These are phyloP conservation scores for Drosophila littoralis DNA, from an alignment of 1,140 invertebrate species.

Conservation along the genomic window DNA sequence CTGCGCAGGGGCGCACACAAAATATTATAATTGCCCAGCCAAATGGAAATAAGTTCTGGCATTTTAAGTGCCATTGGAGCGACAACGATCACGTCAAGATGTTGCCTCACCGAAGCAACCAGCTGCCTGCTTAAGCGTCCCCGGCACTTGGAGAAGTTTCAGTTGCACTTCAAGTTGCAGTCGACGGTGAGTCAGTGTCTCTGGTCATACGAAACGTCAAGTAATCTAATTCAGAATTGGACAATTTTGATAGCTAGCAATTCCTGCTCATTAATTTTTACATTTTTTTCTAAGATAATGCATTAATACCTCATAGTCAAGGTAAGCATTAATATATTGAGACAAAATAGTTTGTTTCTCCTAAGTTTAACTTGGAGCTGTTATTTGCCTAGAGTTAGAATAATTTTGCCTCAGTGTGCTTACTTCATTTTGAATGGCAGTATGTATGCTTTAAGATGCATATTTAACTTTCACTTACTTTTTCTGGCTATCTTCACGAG, in stretches of 20 bases:
- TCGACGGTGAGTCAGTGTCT: constrained; percentile 24
- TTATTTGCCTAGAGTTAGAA: too few species aligned
- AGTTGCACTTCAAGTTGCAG: neutral
- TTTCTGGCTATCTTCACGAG: neutral
- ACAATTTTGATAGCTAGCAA: neutral
- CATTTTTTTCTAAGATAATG: too few species aligned
- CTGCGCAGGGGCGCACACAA: constrained; percentile 46
- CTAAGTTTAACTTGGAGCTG: too few species aligned
- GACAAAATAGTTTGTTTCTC: too few species aligned
- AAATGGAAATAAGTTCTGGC: constrained; percentile 82
- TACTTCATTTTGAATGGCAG: neutral
- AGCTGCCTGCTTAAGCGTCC: constrained; percentile 24
- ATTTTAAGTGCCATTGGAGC: constrained; percentile 75
- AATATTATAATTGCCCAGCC: constrained; percentile 81
- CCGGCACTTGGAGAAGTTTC: neutral
- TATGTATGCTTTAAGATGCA: neutral
- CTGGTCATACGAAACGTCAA: neutral
- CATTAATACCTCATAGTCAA: too few species aligned
- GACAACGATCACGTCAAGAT: constrained; percentile 51
- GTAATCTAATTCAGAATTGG: neutral
- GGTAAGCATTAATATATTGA: too few species aligned
- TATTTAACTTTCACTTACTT: neutral
- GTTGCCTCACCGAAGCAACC: constrained; percentile 34
- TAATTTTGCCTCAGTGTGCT: neutral
- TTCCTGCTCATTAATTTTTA: neutral